phyloP scores from a whole-genome alignment of 1,140 invertebrate genomes.

The Phymastichus coffea region DNA sequence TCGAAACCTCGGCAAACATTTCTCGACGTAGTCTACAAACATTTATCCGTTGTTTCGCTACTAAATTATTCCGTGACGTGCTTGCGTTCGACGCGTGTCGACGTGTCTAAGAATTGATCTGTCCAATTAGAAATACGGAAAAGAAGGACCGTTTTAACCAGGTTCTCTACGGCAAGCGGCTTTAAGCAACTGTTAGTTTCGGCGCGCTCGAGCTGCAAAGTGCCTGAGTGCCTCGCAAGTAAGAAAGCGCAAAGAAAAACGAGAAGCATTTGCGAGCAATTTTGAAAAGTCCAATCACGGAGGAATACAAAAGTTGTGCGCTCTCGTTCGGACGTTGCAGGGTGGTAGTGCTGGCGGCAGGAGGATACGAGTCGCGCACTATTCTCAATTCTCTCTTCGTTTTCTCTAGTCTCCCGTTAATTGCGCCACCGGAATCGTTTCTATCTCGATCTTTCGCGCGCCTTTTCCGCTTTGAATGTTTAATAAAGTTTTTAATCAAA shows the following conservation, averaged over 20 bases:
- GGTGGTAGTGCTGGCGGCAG: not conserved
- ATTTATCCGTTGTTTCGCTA: too few relatives aligned
- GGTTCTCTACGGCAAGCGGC: too few relatives aligned
- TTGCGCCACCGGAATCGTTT: too few relatives aligned
- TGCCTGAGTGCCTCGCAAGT: not conserved
- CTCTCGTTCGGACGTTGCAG: not conserved
- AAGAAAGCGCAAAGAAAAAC: not conserved
- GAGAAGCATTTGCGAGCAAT: not conserved
- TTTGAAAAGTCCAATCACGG: constrained; percentile 1
- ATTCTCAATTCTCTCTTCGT: not conserved
- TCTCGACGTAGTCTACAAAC: too few relatives aligned
- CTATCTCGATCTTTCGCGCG: too few relatives aligned
- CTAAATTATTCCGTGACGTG: too few relatives aligned
- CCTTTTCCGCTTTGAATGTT: too few relatives aligned
- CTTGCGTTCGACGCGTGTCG: too few relatives aligned
- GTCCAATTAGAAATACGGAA: too few relatives aligned
- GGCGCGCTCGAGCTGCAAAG: not conserved
- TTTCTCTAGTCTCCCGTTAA: not conserved
- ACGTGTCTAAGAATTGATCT: too few relatives aligned
- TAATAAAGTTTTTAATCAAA: not conserved
- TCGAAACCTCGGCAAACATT: too few relatives aligned
- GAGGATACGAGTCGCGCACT: not conserved
- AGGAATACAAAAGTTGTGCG: not conserved
- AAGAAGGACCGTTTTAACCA: too few relatives aligned
- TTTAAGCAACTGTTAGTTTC: not conserved